These are phyloP conservation scores for Drosophila cardini DNA, from an alignment of 1,140 invertebrate genomes.

Conservation along the genomic window DNA sequence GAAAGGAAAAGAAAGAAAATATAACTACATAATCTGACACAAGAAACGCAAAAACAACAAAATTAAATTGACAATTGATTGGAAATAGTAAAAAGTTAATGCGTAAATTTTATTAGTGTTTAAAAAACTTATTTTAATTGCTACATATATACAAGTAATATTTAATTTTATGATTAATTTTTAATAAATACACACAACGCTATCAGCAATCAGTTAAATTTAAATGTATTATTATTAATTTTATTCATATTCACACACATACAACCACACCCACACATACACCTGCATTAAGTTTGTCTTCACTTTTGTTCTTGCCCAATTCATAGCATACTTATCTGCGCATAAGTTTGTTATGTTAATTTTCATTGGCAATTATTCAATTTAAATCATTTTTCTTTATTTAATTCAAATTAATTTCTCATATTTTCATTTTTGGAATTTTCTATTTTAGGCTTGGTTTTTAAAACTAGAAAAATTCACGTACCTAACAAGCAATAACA, in stretches of 20 bases:
- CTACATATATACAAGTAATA: constrained; percentile 33
- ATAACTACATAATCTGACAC: constrained; percentile 10
- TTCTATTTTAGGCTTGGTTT: constrained; percentile 75
- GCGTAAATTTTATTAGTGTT: constrained; percentile 45
- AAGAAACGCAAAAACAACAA: constrained; percentile 4
- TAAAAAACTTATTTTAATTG: constrained; percentile 48
- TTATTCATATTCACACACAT: constrained; percentile 4
- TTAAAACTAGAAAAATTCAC: constrained; percentile 75
- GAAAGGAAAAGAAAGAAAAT: too few species aligned
- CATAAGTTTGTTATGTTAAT: constrained; percentile 53
- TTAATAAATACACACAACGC: constrained; percentile 42
- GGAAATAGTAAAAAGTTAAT: constrained; percentile 27
- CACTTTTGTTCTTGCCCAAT: constrained; percentile 29
- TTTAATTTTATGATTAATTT: constrained; percentile 57
- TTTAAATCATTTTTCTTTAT: constrained; percentile 27
- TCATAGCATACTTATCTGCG: constrained; percentile 63
- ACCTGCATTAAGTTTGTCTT: neutral
- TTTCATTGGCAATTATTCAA: constrained; percentile 16
- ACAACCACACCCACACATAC: constrained; percentile 1
- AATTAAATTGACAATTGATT: constrained; percentile 32
- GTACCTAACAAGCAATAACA: constrained; percentile 24
- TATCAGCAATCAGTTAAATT: constrained; percentile 43
- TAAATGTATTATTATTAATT: constrained; percentile 53
- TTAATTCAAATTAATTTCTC: constrained; percentile 9
- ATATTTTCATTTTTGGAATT: constrained; percentile 54